phyloP scores from a whole-genome alignment of 2,113 vertebrate genomes.

The Crotophaga sulcirostris region DNA sequence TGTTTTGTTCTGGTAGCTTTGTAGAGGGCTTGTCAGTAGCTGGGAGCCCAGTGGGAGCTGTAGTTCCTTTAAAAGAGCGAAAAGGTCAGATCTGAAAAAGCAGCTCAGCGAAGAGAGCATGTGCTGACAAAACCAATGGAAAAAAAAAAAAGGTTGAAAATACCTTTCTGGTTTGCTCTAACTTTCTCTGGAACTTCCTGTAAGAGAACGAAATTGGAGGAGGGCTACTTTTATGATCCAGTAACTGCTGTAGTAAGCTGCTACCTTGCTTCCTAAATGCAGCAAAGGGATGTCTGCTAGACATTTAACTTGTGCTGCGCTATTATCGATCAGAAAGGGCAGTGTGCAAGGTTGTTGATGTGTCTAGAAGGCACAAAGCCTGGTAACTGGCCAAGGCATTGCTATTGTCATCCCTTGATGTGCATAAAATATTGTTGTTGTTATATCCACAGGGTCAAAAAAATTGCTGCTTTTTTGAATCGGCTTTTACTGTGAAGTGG shows the following conservation, averaged over 20 bases:
- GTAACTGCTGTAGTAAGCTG: background rate
- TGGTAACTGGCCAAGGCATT: background rate
- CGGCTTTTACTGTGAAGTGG: background rate
- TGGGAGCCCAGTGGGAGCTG: conserved; percentile 56
- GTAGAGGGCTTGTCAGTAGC: conserved; percentile 28
- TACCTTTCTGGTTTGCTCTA: background rate
- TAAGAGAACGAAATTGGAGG: background rate
- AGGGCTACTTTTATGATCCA: background rate
- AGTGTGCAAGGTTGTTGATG: background rate
- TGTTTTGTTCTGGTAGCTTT: conserved; percentile 48
- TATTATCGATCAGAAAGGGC: background rate
- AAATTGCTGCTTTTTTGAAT: conserved; percentile 27
- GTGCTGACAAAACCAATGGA: background rate
- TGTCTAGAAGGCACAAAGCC: background rate
- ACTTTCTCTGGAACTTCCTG: background rate
- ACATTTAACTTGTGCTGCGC: background rate
- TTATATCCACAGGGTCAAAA: background rate
- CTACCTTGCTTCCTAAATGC: background rate
- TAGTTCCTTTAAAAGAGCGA: background rate
- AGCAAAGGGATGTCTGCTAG: background rate
- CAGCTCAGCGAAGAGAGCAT: background rate
- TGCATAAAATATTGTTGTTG: background rate
- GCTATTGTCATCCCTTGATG: background rate
- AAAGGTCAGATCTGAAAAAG: conserved; percentile 50
- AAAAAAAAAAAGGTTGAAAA: background rate